Evolutionary conservation across 2,113 vertebrate species (phyloP).

Genomic region (Zosterops borbonicus): DNA sequence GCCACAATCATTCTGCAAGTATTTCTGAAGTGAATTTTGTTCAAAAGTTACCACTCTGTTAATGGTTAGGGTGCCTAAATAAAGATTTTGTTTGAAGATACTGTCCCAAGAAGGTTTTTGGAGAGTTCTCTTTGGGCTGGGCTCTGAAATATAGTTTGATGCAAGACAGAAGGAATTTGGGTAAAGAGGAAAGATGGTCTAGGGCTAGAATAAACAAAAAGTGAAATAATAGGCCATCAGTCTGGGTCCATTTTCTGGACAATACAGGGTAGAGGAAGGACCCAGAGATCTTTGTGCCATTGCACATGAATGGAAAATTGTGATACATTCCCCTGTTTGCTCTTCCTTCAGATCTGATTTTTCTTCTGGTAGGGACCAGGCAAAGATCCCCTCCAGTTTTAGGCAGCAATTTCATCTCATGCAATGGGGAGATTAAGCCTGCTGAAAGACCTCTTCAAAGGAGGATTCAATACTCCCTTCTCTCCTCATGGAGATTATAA

Average conservation of each 20-base stretch:
- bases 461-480: conserved; percentile 27
- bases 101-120: background rate
- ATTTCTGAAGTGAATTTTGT: background rate
- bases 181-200: background rate
- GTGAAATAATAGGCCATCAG: background rate
- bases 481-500: conserved; percentile 69
- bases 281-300: background rate
- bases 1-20: background rate
- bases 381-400: background rate
- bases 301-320: background rate
- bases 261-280: background rate
- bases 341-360: background rate
- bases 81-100: background rate
- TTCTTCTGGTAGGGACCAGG: background rate
- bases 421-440: background rate
- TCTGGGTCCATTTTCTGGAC: background rate
- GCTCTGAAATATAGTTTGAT: background rate
- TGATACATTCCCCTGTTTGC: background rate
- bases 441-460: conserved; percentile 24
- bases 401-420: conserved; percentile 1
- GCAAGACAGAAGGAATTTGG: background rate
- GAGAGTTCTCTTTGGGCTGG: background rate
- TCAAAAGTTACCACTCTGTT: background rate
- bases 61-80: background rate
- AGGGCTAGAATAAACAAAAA: background rate